Conservation (phyloP, 2,888 invertebrate genomes). For the Caenorhabditis uteleia region DNA sequence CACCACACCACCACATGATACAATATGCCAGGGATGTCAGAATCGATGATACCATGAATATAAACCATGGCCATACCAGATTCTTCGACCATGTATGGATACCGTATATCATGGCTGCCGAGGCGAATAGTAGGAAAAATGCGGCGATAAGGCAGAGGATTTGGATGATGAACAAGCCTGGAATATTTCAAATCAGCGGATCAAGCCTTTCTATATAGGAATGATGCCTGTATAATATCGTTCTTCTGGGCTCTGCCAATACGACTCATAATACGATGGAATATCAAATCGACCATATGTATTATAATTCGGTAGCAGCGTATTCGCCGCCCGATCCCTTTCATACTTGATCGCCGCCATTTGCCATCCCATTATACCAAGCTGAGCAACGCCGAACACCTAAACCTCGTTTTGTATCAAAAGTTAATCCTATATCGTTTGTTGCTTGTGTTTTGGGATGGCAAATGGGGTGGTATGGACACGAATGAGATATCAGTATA, state of each 20-base stretch:
- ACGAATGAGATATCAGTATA: background rate
- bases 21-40: slow-evolving; percentile 67
- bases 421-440: background rate
- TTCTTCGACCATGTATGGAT: slow-evolving; percentile 67
- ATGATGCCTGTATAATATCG: slow-evolving; percentile 55
- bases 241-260: slow-evolving; percentile 66
- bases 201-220: no score
- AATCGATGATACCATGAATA: slow-evolving; percentile 62
- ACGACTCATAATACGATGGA: slow-evolving; percentile 67
- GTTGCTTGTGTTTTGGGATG: slow-evolving; percentile 10
- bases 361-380: slow-evolving; percentile 69
- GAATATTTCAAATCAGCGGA: no score
- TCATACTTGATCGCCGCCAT: slow-evolving; percentile 69
- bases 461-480: slow-evolving; percentile 15
- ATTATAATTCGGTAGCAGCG: slow-evolving; percentile 67
- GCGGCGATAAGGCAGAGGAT: slow-evolving; percentile 66
- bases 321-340: slow-evolving; percentile 67
- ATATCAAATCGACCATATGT: slow-evolving; percentile 66
- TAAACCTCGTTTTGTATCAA: slow-evolving; percentile 28
- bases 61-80: slow-evolving; percentile 68
- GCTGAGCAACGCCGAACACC: slow-evolving; percentile 65
- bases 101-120: slow-evolving; percentile 66
- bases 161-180: slow-evolving; percentile 69
- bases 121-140: slow-evolving; percentile 69
- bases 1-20: slow-evolving; percentile 68